Evolutionary conservation across 1,140 invertebrate genomes (phyloP), one percentile per base, ranked within the genome.

Genomic region (Solenopsis invicta): DNA sequence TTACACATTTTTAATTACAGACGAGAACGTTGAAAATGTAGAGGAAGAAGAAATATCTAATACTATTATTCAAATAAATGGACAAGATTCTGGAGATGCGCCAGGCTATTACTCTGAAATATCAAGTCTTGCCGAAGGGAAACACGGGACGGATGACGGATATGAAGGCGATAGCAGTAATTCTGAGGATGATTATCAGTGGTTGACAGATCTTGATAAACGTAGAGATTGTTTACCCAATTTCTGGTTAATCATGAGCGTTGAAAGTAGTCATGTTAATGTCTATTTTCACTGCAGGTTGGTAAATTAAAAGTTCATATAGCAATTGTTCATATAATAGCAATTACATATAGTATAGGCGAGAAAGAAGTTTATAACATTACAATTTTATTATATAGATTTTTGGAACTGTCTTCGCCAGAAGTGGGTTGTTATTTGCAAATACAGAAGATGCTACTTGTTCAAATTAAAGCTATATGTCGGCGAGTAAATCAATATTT

Each of bases 181-280:
- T 78, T 92, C 92, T 4, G 96, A 96, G 45, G 96, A 97, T 80
- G 97, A 97, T 81, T 96, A 95, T 87, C 96, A 96, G 61, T 97
- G 96, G 96, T 89, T 97, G 10, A 93, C 94, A 75, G 96, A 96
- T 75, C 90, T 96, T 4, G 96, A 96, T 81, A 95, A 94, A 59
- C 96, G 95, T 66, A 93, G 96, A 80, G 93, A 95, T 34, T 88
- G 94, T 24, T 91, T 97, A n/a, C 97, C 97, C 0, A 97, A 97
- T 91, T 98, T 98, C 93, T 98, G 98, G 98, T 94, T 98, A 1
- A 97, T 98, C 69, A 94, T 98, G 89, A 96, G 96, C 85, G 95
- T 98, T 18, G 96, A 96, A 78, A 92, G 94, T 61, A 96, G 96
- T 87, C 93, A 96, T 62, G 97, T 98, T 2, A 96, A 96, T 62